Evolutionary conservation across 2,888 invertebrate genomes (phyloP).

Genomic region (Tipula helvola): DNA sequence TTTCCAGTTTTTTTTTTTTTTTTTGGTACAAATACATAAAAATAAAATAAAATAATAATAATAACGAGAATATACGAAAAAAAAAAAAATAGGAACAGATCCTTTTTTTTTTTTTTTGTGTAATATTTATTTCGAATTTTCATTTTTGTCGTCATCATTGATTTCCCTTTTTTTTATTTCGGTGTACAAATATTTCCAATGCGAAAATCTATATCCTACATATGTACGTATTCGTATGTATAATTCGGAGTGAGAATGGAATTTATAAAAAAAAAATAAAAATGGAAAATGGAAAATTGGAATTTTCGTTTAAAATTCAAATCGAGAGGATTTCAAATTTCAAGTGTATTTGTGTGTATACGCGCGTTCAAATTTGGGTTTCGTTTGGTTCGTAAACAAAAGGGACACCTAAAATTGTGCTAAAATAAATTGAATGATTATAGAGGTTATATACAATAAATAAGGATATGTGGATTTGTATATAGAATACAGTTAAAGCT

Average conservation of each 20-base stretch:
- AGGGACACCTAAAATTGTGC: not conserved
- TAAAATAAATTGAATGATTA: not conserved
- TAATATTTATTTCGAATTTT: not conserved
- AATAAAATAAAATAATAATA: not conserved
- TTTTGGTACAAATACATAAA: not conserved
- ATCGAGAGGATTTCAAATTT: not conserved
- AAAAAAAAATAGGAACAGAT: not conserved
- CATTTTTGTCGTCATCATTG: not conserved
- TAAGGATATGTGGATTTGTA: not conserved
- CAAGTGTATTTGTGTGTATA: not conserved
- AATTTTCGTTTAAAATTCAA: not conserved
- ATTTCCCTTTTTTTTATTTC: not conserved
- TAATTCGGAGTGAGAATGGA: not conserved
- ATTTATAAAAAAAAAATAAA: not conserved
- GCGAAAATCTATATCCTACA: not conserved
- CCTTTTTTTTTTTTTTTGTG: not conserved
- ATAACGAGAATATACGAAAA: not conserved
- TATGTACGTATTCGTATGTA: too few relatives aligned
- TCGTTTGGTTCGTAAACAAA: not conserved
- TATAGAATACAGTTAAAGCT: not conserved
- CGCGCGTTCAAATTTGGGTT: not conserved
- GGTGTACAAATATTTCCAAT: not conserved
- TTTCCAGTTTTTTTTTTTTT: not conserved
- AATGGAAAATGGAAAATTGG: not conserved
- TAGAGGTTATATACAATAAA: not conserved